phyloP scores from a whole-genome alignment of 2,113 vertebrate species.

The Zapus hudsonius region DNA sequence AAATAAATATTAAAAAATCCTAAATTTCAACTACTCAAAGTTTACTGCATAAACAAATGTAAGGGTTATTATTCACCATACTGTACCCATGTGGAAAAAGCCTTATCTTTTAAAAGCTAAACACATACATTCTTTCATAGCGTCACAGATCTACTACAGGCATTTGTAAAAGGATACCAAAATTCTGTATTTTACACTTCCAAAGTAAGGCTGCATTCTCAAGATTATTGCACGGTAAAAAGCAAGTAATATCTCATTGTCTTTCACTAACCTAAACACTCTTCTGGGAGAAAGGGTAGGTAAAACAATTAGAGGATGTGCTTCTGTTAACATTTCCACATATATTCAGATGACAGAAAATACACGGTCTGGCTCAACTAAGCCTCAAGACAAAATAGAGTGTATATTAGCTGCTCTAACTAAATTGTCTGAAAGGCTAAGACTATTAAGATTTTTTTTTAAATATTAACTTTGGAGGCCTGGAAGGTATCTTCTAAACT shows the following conservation, averaged over 20 bases:
- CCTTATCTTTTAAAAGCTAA: constrained; percentile 68
- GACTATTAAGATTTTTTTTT: constrained; percentile 2
- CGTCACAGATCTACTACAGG: constrained; percentile 15
- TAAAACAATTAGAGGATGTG: neutral
- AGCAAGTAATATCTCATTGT: constrained; percentile 1
- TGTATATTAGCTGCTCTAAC: neutral
- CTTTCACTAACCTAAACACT: constrained; percentile 14
- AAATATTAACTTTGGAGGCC: constrained; percentile 62
- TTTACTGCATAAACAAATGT: constrained; percentile 27
- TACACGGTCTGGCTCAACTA: constrained; percentile 11
- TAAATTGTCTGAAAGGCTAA: constrained; percentile 19
- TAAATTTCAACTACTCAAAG: constrained; percentile 16
- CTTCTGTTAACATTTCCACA: constrained; percentile 43
- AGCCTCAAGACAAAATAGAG: neutral
- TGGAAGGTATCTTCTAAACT: constrained; percentile 61
- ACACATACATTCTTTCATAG: constrained; percentile 13
- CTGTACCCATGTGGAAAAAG: constrained; percentile 28
- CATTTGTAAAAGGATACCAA: neutral
- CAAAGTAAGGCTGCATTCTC: constrained; percentile 42
- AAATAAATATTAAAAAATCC: too few relatives aligned
- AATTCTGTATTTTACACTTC: constrained; percentile 23
- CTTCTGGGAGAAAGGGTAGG: neutral
- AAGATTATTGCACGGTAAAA: constrained; percentile 32
- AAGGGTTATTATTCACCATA: neutral
- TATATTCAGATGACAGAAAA: constrained; percentile 29